phyloP scores from a whole-genome alignment of 2,797 vertebrate species.

The Myoxocephalus aenaeus region DNA sequence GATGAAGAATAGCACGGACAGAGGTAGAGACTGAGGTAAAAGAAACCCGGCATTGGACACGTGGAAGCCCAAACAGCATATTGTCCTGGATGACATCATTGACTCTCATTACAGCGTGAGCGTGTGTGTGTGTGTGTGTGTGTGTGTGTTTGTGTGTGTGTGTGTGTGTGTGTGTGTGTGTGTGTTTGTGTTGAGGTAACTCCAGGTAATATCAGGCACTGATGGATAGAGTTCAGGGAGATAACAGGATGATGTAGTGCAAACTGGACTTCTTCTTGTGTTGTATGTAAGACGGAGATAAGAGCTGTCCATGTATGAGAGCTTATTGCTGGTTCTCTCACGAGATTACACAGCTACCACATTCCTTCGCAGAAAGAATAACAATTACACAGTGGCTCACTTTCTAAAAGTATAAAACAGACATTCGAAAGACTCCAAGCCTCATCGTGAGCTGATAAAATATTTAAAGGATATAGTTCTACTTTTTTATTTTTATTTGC shows the following conservation, averaged over 20 bases:
- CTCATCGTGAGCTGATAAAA: constrained; percentile 13
- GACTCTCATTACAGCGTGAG: constrained; percentile 42
- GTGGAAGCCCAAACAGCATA: constrained; percentile 57
- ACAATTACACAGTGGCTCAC: not conserved
- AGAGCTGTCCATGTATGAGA: constrained; percentile 5
- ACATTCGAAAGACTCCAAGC: not conserved
- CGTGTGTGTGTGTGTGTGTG: constrained; percentile 22
- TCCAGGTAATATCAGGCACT: constrained; percentile 50
- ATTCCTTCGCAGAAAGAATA: constrained; percentile 21
- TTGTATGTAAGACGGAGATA: not conserved
- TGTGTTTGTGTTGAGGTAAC: constrained; percentile 39
- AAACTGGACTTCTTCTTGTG: constrained; percentile 2
- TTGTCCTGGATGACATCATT: constrained; percentile 61
- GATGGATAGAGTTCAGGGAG: constrained; percentile 33
- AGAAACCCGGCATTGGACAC: constrained; percentile 20
- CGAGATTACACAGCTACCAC: constrained; percentile 19
- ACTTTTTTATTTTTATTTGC: not conserved
- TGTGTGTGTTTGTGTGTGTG: not conserved
- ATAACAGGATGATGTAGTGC: constrained; percentile 25
- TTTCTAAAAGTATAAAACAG: constrained; percentile 15
- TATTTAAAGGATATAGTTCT: not conserved
- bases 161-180: not conserved
- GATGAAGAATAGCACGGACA: constrained; percentile 16
- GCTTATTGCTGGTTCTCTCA: constrained; percentile 30
- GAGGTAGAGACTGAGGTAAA: constrained; percentile 8